Evolutionary conservation across 2,797 vertebrate genomes (phyloP), one percentile per base, ranked within the genome.

Genomic region (Falco biarmicus): DNA sequence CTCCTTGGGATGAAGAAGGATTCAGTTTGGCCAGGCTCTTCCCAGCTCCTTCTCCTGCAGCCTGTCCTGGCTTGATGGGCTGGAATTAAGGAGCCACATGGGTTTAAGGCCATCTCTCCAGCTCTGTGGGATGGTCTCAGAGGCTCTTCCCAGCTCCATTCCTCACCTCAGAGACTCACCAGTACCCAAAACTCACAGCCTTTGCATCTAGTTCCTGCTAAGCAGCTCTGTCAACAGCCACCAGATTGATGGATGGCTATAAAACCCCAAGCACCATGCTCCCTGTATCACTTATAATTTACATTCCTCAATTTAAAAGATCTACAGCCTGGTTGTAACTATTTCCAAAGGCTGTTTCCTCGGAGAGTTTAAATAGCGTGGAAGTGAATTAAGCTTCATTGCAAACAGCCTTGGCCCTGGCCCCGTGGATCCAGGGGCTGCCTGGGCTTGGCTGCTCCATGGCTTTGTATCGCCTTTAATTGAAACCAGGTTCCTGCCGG

Each of bases 281-380:
- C 86, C 78, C 87, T 7, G 43, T 24, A 14, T 26, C 95, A 87
- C 94, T 93, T 21, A 95, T 96, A 82, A 96, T 93, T 95, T 89
- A 94, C 95, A 79, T 60, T 6, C 86, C 89, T 74, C 95, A 51
- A 37, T 73, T 96, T 6, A 70, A 77, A 64, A 94, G 96, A 96
- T 96, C 95, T 94, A 95, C 88, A 7, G 88, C 90, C 80, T 11
- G 0, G 32, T 51, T 95, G 93, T 54, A 37, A 93, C 84, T 47
- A 11, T 82, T 87, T 92, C 88, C 88, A 61, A 50, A 28, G 90
- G 88, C 88, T 86, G 80, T 79, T 95, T 93, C 90, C 90, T 92
- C 20, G 0, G 74, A 63, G 88, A 87, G 93, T 87, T 90, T 87
- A 29, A 94, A 56, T 1, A 90, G 77, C 5, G 12, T 61, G 70